Evolutionary conservation across 2,888 invertebrate species (phyloP).

Genomic region (Drosophila yooni): DNA sequence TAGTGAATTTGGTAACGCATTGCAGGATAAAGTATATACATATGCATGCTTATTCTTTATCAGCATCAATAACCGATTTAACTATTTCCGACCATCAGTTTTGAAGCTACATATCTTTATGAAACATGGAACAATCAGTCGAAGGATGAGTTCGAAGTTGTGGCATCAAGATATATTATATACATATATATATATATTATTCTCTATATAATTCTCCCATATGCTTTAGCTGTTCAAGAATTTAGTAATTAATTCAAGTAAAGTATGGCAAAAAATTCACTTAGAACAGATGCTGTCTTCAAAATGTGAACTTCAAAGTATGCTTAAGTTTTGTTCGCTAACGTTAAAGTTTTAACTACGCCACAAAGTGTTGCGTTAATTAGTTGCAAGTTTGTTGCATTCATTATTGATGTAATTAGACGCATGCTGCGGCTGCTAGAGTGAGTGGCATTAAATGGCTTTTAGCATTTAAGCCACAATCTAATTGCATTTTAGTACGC

Average conservation of each 20-base stretch:
- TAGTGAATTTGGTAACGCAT: neutral
- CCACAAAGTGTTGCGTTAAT: conserved; percentile 34
- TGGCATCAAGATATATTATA: neutral
- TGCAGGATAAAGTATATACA: neutral
- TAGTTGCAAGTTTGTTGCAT: conserved; percentile 34
- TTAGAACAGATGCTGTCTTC: neutral
- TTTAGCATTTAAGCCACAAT: conserved; percentile 31
- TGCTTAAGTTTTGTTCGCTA: neutral
- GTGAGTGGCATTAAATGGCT: conserved; percentile 9
- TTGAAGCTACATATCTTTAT: neutral
- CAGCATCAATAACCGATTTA: neutral
- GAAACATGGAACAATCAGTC: neutral
- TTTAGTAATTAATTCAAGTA: neutral
- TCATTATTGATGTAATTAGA: conserved; percentile 53
- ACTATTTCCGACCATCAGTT: neutral
- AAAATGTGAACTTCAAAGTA: neutral
- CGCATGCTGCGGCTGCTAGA: conserved; percentile 13
- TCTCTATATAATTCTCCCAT: neutral
- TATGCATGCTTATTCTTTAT: neutral
- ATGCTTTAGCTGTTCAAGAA: neutral
- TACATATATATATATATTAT: neutral
- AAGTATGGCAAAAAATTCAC: neutral
- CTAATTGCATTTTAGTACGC: conserved; percentile 22
- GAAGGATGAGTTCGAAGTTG: neutral
- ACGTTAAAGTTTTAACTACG: conserved; percentile 15